Evolutionary conservation across 1,140 invertebrate genomes (phyloP).

Genomic region (Penaeus indicus): DNA sequence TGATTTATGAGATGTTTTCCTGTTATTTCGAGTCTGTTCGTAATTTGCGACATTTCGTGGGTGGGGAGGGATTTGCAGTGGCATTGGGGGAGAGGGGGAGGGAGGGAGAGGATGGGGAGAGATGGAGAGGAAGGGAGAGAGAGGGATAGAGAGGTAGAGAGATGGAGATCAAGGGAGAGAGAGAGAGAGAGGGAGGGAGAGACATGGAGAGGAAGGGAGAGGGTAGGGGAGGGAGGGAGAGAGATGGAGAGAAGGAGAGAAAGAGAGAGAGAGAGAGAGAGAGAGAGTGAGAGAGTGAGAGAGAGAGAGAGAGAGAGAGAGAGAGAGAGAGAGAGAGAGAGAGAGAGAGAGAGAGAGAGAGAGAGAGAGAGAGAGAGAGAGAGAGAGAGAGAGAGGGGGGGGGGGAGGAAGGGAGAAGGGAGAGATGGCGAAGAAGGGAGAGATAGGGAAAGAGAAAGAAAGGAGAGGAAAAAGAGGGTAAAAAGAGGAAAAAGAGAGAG

Average conservation of each 20-base stretch:
- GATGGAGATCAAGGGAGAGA: background rate
- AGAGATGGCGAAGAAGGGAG: background rate
- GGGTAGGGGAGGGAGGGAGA: background rate
- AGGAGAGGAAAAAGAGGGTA: too few relatives aligned
- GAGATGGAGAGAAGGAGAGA: background rate
- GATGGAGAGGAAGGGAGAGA: background rate
- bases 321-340: too few relatives aligned
- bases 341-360: background rate
- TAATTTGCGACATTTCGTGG: too few relatives aligned
- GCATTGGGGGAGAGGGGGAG: background rate
- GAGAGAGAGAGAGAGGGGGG: background rate
- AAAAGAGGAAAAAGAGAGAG: background rate
- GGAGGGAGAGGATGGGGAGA: background rate
- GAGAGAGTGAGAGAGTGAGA: background rate
- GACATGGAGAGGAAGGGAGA: background rate
- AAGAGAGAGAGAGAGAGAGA: background rate
- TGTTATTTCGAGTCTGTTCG: too few relatives aligned
- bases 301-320: background rate
- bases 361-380: background rate
- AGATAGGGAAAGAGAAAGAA: background rate
- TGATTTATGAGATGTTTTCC: too few relatives aligned
- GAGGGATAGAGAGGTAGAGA: background rate
- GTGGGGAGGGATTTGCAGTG: background rate
- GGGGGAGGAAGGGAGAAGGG: background rate
- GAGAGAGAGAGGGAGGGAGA: background rate